A percentile compares a stretch with the other conserved stretches of the same genome.
These are phyloP conservation scores for Acrossocheilus wenchowensis DNA, from an alignment of 2,797 vertebrate species.

Conservation along the genomic window DNA sequence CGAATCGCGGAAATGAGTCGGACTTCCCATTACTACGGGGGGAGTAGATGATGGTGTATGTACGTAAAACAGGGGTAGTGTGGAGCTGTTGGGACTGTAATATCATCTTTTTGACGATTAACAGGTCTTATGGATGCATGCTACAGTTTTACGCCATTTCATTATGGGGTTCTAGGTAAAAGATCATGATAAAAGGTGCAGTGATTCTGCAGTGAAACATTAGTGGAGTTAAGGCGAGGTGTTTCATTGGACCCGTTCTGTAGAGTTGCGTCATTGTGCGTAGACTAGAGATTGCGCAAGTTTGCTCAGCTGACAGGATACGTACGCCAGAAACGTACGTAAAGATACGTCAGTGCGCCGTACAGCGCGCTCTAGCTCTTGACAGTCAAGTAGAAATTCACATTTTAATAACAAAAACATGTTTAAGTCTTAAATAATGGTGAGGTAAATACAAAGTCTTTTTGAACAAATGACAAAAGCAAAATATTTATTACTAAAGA, in stretches of 20 bases:
- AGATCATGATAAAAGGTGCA: not conserved
- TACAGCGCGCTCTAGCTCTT: too few species aligned
- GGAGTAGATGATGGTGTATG: conserved; percentile 51
- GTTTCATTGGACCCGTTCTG: conserved; percentile 6
- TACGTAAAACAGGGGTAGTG: conserved; percentile 46
- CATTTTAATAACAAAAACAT: not conserved
- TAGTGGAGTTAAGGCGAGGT: conserved; percentile 8
- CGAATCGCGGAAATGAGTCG: conserved; percentile 53
- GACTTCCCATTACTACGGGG: conserved; percentile 10
- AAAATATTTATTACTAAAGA: conserved; percentile 59
- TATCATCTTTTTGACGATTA: not conserved
- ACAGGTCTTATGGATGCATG: not conserved
- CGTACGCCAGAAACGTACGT: conserved; percentile 30
- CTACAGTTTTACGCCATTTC: not conserved
- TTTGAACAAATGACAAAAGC: conserved; percentile 10
- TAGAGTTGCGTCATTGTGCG: conserved; percentile 52
- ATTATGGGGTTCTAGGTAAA: not conserved
- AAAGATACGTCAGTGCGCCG: conserved; percentile 18
- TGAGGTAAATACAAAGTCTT: not conserved
- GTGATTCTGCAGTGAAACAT: not conserved
- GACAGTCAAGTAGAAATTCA: not conserved
- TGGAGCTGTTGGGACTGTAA: conserved; percentile 19
- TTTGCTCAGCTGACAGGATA: conserved; percentile 6
- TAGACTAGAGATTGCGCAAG: conserved; percentile 51
- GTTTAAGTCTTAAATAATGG: not conserved